These are phyloP conservation scores for Dinomys branickii DNA, from an alignment of 2,113 vertebrate genomes.

Conservation along the genomic window DNA sequence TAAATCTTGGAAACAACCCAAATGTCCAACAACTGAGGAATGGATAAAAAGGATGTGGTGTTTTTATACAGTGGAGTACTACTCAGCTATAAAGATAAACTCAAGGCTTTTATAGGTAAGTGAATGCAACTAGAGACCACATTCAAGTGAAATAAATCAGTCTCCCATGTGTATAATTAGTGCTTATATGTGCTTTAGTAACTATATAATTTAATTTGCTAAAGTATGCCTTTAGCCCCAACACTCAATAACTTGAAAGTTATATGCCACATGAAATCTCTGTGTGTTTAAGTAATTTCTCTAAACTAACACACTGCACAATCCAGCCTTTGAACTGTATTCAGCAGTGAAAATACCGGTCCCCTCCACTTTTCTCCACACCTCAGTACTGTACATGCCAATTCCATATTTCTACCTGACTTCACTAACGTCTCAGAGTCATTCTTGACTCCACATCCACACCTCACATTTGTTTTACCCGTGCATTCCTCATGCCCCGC, in stretches of 20 bases:
- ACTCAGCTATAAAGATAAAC: too few species aligned
- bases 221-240: neutral
- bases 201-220: neutral
- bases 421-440: neutral
- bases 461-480: neutral
- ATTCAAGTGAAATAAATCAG: too few species aligned
- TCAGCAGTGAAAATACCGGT: neutral
- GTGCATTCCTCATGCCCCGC: neutral
- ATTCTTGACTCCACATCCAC: neutral
- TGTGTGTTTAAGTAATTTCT: neutral
- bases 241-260: neutral
- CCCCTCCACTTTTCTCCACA: neutral
- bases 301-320: neutral
- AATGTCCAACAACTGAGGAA: too few species aligned
- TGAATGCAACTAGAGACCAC: too few species aligned
- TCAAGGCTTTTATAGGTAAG: too few species aligned
- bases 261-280: neutral
- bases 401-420: neutral
- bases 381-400: neutral
- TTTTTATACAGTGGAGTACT: too few species aligned
- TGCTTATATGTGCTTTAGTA: neutral
- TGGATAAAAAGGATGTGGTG: too few species aligned
- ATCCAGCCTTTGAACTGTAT: neutral
- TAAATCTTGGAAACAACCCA: too few species aligned
- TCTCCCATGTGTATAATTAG: neutral